Evolutionary conservation across 2,113 vertebrate genomes (phyloP).

Genomic region (Malaclemys terrapin): DNA sequence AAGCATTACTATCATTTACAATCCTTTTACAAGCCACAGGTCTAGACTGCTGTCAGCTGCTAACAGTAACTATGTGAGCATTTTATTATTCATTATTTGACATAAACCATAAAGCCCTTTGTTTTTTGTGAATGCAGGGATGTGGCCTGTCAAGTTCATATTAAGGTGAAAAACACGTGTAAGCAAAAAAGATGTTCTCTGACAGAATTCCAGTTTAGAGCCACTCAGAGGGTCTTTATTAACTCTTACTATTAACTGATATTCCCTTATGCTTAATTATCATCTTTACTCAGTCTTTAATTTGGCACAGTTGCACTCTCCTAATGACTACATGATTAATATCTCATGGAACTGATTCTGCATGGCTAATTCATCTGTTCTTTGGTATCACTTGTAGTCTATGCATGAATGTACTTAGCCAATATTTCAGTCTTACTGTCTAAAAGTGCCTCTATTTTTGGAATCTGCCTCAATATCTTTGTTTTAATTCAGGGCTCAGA

Average conservation of each 20-base stretch:
- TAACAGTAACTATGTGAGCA: neutral
- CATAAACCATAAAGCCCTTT: neutral
- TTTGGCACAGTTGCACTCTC: neutral
- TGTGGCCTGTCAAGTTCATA: neutral
- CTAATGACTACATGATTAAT: neutral
- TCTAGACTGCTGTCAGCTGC: neutral
- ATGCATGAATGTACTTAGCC: neutral
- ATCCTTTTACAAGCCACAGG: neutral
- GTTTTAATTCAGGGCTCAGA: neutral
- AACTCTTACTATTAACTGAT: neutral
- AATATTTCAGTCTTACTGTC: neutral
- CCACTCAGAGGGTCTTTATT: neutral
- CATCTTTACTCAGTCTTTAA: neutral
- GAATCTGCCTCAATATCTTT: neutral
- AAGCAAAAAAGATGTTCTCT: neutral
- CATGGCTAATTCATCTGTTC: neutral
- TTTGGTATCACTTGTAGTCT: neutral
- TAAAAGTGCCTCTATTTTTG: neutral
- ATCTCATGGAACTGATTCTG: neutral
- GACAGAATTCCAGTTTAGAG: neutral
- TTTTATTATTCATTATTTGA: neutral
- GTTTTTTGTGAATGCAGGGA: neutral
- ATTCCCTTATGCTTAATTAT: neutral
- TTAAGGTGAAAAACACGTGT: neutral
- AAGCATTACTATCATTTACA: neutral